phyloP scores from a whole-genome alignment of 1,140 invertebrate genomes.

The Plectrocnemia conspersa region DNA sequence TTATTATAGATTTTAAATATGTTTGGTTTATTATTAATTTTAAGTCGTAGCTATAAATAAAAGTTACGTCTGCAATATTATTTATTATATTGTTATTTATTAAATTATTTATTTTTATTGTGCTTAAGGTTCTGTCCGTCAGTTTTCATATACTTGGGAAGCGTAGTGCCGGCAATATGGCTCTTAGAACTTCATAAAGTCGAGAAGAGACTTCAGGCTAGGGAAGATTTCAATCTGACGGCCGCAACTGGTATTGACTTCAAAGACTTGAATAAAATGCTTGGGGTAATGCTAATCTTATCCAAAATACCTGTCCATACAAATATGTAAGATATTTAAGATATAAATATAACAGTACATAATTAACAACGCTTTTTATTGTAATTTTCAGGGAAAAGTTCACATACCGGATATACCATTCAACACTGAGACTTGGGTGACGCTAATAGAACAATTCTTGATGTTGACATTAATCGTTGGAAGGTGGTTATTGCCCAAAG shows the following conservation, averaged over 20 bases:
- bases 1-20: too few relatives aligned
- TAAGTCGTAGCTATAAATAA: too few relatives aligned
- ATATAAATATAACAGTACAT: background rate
- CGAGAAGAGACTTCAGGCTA: conserved; percentile 56
- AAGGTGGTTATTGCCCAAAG: conserved; percentile 84
- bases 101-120: background rate
- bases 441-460: conserved; percentile 82
- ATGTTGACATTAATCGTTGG: conserved; percentile 85
- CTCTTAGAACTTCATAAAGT: conserved; percentile 79
- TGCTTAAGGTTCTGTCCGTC: conserved; percentile 80
- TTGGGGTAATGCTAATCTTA: conserved; percentile 54
- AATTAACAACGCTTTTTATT: conserved; percentile 7
- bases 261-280: conserved; percentile 53
- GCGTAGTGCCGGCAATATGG: conserved; percentile 81
- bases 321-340: background rate
- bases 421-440: conserved; percentile 76
- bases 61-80: too few relatives aligned
- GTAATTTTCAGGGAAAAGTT: conserved; percentile 41
- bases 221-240: conserved; percentile 52
- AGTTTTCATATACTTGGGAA: conserved; percentile 75
- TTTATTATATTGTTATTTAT: too few relatives aligned
- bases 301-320: background rate
- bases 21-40: too few relatives aligned
- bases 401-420: conserved; percentile 60
- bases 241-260: conserved; percentile 49